Evolutionary conservation across 2,888 invertebrate species (phyloP).

Genomic region (Ochropleura plecta): DNA sequence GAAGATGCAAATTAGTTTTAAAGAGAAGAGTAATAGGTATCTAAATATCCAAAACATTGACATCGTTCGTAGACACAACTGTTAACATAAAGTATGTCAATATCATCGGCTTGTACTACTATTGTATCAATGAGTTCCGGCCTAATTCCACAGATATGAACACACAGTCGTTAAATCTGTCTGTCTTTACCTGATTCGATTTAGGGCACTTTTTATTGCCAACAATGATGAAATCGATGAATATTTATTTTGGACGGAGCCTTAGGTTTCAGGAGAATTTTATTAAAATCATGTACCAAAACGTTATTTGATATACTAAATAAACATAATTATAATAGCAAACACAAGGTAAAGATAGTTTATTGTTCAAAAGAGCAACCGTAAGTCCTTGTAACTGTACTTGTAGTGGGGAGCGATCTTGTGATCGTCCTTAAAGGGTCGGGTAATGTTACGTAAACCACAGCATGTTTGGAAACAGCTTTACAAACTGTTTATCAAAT

Average conservation of each 20-base stretch:
- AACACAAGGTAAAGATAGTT: background rate
- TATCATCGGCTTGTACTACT: slow-evolving; percentile 10
- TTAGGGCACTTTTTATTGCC: slow-evolving; percentile 5
- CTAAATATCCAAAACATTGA: background rate
- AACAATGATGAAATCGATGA: slow-evolving; percentile 23
- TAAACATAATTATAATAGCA: background rate
- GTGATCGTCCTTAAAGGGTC: background rate
- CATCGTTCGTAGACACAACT: slow-evolving; percentile 32
- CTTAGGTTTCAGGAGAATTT: background rate
- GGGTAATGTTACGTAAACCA: background rate
- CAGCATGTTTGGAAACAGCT: background rate
- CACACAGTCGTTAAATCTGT: background rate
- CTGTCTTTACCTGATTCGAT: slow-evolving; percentile 2
- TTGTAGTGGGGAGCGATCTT: background rate
- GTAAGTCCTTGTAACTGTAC: background rate
- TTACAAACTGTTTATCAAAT: background rate
- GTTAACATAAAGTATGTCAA: slow-evolving; percentile 19
- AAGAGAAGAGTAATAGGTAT: background rate
- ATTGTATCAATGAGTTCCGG: slow-evolving; percentile 18
- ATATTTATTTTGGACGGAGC: slow-evolving; percentile 7
- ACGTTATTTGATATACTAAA: slow-evolving; percentile 11
- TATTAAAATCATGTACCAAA: background rate
- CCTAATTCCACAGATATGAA: background rate
- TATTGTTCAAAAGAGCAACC: background rate
- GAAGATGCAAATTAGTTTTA: slow-evolving; percentile 2